Evolutionary conservation across 1,140 invertebrate genomes (phyloP), one percentile per base, ranked within the genome.

Genomic region (Drosophila asahinai): DNA sequence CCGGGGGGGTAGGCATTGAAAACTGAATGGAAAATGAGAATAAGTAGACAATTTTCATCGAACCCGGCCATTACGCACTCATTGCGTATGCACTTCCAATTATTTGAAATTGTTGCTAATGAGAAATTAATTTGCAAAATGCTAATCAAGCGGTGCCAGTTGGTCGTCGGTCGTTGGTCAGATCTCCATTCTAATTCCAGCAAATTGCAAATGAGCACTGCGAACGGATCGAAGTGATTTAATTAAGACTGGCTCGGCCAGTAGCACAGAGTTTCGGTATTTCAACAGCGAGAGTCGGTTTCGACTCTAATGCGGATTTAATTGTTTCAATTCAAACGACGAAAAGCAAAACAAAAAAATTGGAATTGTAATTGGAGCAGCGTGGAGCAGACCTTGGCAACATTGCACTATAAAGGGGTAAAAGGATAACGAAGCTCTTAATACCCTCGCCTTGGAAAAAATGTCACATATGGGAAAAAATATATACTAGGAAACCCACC

Each of bases 41-140:
- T 11, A 11, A 47, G 57, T 14, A 7, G 22, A 12, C 2, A 27
- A 64, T 60, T 60, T 63, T 11, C 12, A 22, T 45, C 33, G 57
- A 58, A 51, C 38, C 1, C 1, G 63, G 36, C 9, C 33, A 67
- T 77, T 63, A 77, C 74, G 74, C 62, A 82, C 60, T 63, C 65
- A 63, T 71, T 83, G 81, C 81, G 65, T 72, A 87, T 86, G 77
- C 77, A 66, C 80, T 75, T 78, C 63, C 77, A 89, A 83, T 89
- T 89, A 84, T 80, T 71, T 65, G 22, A 74, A 84, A 83, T 89
- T 83, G 70, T 84, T 89, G 73, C 77, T 84, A 87, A 87, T 89
- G 83, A 83, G 80, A 87, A 83, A 71, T 81, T 83, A 83, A 89
- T 89, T 83, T 78, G 77, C 77, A 74, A 83, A 81, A 80, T 83